Evolutionary conservation across 2,888 invertebrate genomes (phyloP).

Genomic region (Macrosoma leucophasiata): DNA sequence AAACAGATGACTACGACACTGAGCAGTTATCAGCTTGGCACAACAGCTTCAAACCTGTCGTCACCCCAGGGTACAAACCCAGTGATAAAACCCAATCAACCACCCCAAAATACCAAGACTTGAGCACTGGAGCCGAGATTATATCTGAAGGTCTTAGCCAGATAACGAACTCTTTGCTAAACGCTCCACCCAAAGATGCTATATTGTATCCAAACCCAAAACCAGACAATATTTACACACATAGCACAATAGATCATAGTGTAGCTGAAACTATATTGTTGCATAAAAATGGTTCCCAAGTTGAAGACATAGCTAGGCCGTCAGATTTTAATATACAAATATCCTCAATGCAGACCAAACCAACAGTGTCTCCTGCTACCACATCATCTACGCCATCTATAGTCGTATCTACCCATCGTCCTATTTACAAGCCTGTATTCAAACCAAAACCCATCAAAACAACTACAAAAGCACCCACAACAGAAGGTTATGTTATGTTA

Average conservation of each 20-base stretch:
- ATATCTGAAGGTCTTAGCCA: constrained; percentile 75
- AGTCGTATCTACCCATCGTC: constrained; percentile 57
- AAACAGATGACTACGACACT: constrained; percentile 51
- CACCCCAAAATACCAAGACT: constrained; percentile 37
- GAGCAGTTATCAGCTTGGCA: constrained; percentile 62
- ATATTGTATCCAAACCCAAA: constrained; percentile 46
- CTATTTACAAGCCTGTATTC: constrained; percentile 70
- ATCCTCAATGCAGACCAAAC: constrained; percentile 68
- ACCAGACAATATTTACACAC: constrained; percentile 51
- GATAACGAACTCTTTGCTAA: constrained; percentile 70
- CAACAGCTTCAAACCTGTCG: constrained; percentile 63
- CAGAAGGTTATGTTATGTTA: constrained; percentile 74
- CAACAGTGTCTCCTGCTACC: constrained; percentile 47
- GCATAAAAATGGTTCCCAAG: constrained; percentile 73
- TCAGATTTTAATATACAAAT: constrained; percentile 70
- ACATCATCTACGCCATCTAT: constrained; percentile 43
- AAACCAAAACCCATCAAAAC: constrained; percentile 65
- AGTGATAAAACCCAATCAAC: constrained; percentile 40
- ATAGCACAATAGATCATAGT: constrained; percentile 77
- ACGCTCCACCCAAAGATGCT: constrained; percentile 61
- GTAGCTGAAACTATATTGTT: constrained; percentile 79
- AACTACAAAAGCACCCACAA: constrained; percentile 40
- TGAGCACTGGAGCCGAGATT: constrained; percentile 64
- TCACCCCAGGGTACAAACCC: constrained; percentile 65
- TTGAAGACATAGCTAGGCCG: constrained; percentile 65